Conservation (phyloP, 2,888 invertebrate species). For the Homarus gammarus region DNA sequence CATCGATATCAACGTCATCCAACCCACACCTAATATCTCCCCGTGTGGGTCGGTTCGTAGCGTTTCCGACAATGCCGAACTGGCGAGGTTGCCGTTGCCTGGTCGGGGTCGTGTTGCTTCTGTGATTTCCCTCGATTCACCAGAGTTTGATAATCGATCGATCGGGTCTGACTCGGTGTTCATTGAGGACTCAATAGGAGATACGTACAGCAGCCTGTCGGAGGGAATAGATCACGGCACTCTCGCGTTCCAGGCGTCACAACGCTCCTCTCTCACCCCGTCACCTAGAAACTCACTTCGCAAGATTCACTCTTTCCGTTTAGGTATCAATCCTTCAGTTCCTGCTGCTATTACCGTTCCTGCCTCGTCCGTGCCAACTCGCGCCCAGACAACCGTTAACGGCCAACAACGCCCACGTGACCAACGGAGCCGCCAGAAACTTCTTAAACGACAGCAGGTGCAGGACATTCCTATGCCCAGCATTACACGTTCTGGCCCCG, state of each 20-base stretch:
- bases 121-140: slow-evolving; percentile 78
- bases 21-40: slow-evolving; percentile 90
- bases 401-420: slow-evolving; percentile 24
- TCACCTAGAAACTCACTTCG: slow-evolving; percentile 40
- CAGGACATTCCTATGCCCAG: slow-evolving; percentile 38
- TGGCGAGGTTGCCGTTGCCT: slow-evolving; percentile 82
- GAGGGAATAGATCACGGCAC: slow-evolving; percentile 58
- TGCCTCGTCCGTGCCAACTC: slow-evolving; percentile 26
- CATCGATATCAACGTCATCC: slow-evolving; percentile 85
- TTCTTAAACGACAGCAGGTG: slow-evolving; percentile 50
- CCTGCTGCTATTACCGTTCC: slow-evolving; percentile 25
- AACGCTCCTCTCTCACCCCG: slow-evolving; percentile 29
- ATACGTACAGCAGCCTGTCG: slow-evolving; percentile 59
- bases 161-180: slow-evolving; percentile 90
- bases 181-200: slow-evolving; percentile 82
- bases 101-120: slow-evolving; percentile 41
- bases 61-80: slow-evolving; percentile 83
- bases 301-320: slow-evolving; percentile 65
- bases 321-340: slow-evolving; percentile 60
- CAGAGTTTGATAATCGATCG: slow-evolving; percentile 84
- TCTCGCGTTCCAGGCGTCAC: slow-evolving; percentile 26
- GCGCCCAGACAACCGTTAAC: slow-evolving; percentile 6
- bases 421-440: slow-evolving; percentile 48
- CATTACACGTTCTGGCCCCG: slow-evolving; percentile 7
- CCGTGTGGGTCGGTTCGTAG: slow-evolving; percentile 83